Base-by-base conservation (phyloP, 2,113 vertebrate genomes). In the Engraulis encrasicolus region DNA sequence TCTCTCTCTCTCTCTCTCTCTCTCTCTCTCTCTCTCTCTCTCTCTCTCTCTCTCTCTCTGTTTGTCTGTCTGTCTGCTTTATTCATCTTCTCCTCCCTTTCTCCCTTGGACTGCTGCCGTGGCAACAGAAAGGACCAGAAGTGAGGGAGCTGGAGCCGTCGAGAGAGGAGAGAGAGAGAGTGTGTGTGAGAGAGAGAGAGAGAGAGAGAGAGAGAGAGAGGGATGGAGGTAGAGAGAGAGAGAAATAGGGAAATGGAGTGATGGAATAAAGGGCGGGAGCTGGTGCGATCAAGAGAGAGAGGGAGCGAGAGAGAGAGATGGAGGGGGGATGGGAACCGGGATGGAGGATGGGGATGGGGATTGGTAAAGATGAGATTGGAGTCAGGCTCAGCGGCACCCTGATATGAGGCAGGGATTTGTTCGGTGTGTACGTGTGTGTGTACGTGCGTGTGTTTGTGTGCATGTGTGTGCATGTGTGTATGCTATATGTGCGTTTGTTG, bases 71-170 rank as follows among this genome's bases (percentile, higher is more conserved):
- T 23, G 37, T 66, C 49, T 11, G 48, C 58, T 50, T 50, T 48
- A 27, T 27, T 52, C 23, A 40, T 18, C n/a, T 15, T 2, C 66
- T 52, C 17, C 81, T 79, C 54, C 80, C 78, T 54, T 27, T 87
- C 83, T 87, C 86, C 85, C 85, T 83, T 58, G 81, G 84, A 83
- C 91, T 91, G 91, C 92, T 93, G 88, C 90, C 89, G 89, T 93
- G 91, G 91, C 91, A 93, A 93, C 92, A 91, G 90, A n/a, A n/a
- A 87, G 89, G 85, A 85, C 78, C 82, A 81, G 78, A 77, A 86
- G 82, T 11, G 66, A 82, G 36, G 83, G 36, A 45, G 79, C 40
- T 3, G 40, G 40, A 45, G 40, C 40, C n/a, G 40, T 45, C 40
- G 40, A 45, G 40, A 45, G 40, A n/a, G 6, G 82, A 78, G 23